Percentiles rank a stretch among this genome's conserved stretches.
These are phyloP conservation scores for Leucania comma DNA, from an alignment of 2,888 invertebrate species.

Conservation along the genomic window DNA sequence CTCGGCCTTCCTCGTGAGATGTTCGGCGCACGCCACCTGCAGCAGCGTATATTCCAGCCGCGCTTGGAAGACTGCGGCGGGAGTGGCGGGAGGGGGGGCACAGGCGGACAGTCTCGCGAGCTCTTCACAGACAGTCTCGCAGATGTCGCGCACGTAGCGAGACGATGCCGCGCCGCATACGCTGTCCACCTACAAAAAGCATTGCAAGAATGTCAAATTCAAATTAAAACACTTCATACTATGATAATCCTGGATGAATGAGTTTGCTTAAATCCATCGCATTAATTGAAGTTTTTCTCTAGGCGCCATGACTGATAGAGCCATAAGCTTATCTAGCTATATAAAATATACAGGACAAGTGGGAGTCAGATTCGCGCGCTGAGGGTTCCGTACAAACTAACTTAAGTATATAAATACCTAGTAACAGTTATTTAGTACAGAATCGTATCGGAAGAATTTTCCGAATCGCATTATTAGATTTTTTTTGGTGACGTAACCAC, in stretches of 20 bases:
- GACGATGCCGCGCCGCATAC: conserved; percentile 93
- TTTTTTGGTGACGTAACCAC: too few relatives aligned
- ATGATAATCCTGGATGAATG: neutral
- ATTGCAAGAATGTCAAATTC: neutral
- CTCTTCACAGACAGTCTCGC: conserved; percentile 98
- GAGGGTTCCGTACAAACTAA: too few relatives aligned
- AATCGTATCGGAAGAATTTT: too few relatives aligned
- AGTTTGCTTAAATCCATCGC: too few relatives aligned
- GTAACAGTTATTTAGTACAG: too few relatives aligned
- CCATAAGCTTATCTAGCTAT: too few relatives aligned
- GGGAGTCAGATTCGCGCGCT: too few relatives aligned
- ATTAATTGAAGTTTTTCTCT: too few relatives aligned
- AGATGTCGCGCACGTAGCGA: conserved; percentile 94
- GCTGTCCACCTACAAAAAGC: conserved; percentile 92
- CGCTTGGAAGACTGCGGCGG: conserved; percentile 94
- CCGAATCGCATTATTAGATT: too few relatives aligned
- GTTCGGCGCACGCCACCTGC: conserved; percentile 77
- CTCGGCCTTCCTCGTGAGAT: conserved; percentile 85
- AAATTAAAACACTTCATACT: neutral
- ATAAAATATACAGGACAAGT: too few relatives aligned
- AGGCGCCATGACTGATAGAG: too few relatives aligned
- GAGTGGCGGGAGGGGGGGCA: conserved; percentile 85
- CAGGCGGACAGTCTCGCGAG: conserved; percentile 94
- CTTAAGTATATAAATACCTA: too few relatives aligned
- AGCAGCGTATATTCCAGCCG: conserved; percentile 91